A percentile compares a stretch with the other conserved stretches of the same genome.
Evolutionary conservation across 92 coral and sea anemone species (phyloP).

Genomic region (Epizoanthus ramosus): DNA sequence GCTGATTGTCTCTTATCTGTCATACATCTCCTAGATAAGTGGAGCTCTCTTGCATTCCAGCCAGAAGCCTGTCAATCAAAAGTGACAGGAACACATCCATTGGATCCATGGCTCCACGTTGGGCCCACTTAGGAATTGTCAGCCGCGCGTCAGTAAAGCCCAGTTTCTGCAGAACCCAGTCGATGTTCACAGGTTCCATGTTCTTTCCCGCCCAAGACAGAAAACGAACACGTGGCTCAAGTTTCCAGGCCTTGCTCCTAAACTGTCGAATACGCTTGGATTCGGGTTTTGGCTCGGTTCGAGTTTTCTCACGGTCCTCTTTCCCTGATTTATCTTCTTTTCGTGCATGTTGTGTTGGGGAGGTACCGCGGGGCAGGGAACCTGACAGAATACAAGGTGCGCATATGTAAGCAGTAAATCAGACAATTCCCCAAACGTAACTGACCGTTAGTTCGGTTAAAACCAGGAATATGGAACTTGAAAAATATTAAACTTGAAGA

Average conservation of each 20-base stretch:
- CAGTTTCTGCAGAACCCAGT: conserved; percentile 97
- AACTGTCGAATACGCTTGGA: conserved; percentile 94
- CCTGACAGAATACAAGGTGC: conserved; percentile 44
- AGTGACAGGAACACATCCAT: conserved; percentile 92
- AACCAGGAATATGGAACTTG: too few relatives aligned
- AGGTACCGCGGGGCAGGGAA: conserved; percentile 79
- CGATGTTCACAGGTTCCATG: conserved; percentile 97
- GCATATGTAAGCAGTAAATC: background rate
- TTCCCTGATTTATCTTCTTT: conserved; percentile 52
- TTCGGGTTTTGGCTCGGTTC: conserved; percentile 77
- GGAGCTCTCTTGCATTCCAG: conserved; percentile 88
- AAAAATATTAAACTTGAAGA: too few relatives aligned
- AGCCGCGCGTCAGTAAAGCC: conserved; percentile 96
- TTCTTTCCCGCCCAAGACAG: conserved; percentile 99
- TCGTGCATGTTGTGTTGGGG: conserved; percentile 68
- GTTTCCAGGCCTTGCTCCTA: conserved; percentile 96
- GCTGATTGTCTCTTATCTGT: background rate
- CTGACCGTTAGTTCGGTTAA: too few relatives aligned
- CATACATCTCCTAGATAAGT: conserved; percentile 63
- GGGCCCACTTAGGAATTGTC: conserved; percentile 99
- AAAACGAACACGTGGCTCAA: conserved; percentile 95
- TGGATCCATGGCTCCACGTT: conserved; percentile 99
- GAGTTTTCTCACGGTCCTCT: conserved; percentile 87
- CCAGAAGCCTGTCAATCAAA: conserved; percentile 87
- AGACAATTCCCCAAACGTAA: too few relatives aligned